Evolutionary conservation across 2,888 invertebrate genomes (phyloP), one percentile per base, ranked within the genome.

Genomic region (Cerceris ruficornis): DNA sequence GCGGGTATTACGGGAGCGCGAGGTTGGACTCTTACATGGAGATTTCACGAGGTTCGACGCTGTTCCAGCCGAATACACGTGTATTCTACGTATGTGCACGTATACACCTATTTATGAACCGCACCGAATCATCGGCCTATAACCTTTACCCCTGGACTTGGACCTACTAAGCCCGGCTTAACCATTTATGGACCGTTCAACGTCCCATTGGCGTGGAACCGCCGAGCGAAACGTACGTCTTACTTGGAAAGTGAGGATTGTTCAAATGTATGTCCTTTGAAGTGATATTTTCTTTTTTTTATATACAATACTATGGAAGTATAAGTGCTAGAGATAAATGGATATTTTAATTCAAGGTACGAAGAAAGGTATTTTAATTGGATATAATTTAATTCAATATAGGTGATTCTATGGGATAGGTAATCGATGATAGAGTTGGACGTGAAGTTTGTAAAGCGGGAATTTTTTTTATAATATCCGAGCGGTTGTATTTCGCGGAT

Each of bases 121-220:
- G 65, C 77, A 65, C 73, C 68, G 81, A 83, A 79, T 84, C 79
- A 72, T 78, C 77, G 81, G 77, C 75, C 80, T 82, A 82, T 84
- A 87, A 88, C 82, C 86, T 87, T 85, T 86, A 84, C 80, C 86
- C 85, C 77, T 86, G 75, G 83, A 85, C 82, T 85, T 78, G 75
- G 57, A 68, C 59, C 80, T 74, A 72, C 83, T 88, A 89, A 88
- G 82, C 84, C 81, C 74, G 80, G 89, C 88, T 89, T 88, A 90
- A 86, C 87, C 87, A 86, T 89, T 90, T 88, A 89, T 83, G 84
- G 84, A 77, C 80, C 76, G 74, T 71, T 61, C 59, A 69, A 69
- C 76, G 59, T 74, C 78, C 80, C 83, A 86, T 77, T 82, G 80
- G 84, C 79, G 82, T 73, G 73, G 69, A 62, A 49, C 58, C 60